Conservation (phyloP, 2,797 vertebrate species). For the Takifugu ocellatus region DNA sequence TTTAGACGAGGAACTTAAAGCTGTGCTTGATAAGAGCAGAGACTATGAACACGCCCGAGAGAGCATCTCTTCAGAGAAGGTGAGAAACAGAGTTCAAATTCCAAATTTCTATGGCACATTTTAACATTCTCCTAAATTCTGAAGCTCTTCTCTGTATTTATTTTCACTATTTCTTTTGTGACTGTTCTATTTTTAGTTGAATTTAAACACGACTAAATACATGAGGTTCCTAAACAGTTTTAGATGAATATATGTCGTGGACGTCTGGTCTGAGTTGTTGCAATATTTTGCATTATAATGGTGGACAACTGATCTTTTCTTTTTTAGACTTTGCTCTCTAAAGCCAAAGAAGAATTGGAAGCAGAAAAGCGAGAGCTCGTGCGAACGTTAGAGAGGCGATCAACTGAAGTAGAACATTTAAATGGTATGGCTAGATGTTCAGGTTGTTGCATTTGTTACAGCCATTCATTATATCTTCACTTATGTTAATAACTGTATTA, state of each 20-base stretch:
- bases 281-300: background rate
- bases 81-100: slow-evolving; percentile 44
- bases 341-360: slow-evolving; percentile 90
- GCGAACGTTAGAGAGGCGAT: slow-evolving; percentile 85
- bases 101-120: background rate
- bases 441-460: accelerated
- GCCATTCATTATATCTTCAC: background rate
- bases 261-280: background rate
- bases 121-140: background rate
- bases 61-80: slow-evolving; percentile 78
- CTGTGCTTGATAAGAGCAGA: slow-evolving; percentile 79
- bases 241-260: no score
- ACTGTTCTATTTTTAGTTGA: background rate
- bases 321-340: slow-evolving; percentile 80
- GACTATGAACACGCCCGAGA: slow-evolving; percentile 81
- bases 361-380: slow-evolving; percentile 92
- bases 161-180: background rate
- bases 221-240: no score
- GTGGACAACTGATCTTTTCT: background rate
- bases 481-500: background rate
- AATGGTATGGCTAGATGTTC: slow-evolving; percentile 76
- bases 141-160: no score
- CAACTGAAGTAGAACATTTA: slow-evolving; percentile 87
- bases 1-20: slow-evolving; percentile 82
- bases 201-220: no score